phyloP scores from a whole-genome alignment of 2,113 vertebrate species.

The Tor tambroides region DNA sequence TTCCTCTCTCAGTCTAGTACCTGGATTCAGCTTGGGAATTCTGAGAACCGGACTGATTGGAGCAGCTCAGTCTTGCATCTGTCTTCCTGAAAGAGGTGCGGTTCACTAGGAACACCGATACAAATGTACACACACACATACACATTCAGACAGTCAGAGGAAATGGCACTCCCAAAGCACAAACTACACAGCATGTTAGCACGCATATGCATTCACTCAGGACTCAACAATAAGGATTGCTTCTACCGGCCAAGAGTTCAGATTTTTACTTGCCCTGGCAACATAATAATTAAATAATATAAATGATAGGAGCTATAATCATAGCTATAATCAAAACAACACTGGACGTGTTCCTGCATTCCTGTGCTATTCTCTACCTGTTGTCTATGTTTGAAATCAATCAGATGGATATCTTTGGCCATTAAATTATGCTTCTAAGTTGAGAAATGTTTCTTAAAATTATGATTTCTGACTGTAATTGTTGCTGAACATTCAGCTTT shows the following conservation, averaged over 20 bases:
- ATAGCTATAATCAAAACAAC: neutral
- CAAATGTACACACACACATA: slow-evolving; percentile 30
- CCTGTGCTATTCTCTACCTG: too few relatives aligned
- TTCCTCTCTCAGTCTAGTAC: slow-evolving; percentile 5
- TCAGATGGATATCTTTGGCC: neutral
- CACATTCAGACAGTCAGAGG: slow-evolving; percentile 43
- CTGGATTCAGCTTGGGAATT: slow-evolving; percentile 26
- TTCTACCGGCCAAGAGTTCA: neutral
- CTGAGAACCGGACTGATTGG: slow-evolving; percentile 48
- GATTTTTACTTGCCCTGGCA: neutral
- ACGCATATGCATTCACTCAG: slow-evolving; percentile 37
- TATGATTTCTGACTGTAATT: neutral
- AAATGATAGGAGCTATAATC: neutral
- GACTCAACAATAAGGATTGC: slow-evolving; percentile 25
- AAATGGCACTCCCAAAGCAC: slow-evolving; percentile 43
- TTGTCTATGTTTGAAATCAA: neutral
- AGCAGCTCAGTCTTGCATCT: slow-evolving; percentile 46
- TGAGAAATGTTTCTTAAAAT: neutral
- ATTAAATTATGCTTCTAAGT: neutral
- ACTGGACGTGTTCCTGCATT: too few relatives aligned
- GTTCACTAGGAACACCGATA: slow-evolving; percentile 37
- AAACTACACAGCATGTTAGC: slow-evolving; percentile 5
- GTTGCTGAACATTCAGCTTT: neutral
- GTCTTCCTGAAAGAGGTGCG: slow-evolving; percentile 59
- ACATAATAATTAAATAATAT: neutral